Evolutionary conservation across 2,888 invertebrate species (phyloP).

Genomic region (Trissoscelio sp.): DNA sequence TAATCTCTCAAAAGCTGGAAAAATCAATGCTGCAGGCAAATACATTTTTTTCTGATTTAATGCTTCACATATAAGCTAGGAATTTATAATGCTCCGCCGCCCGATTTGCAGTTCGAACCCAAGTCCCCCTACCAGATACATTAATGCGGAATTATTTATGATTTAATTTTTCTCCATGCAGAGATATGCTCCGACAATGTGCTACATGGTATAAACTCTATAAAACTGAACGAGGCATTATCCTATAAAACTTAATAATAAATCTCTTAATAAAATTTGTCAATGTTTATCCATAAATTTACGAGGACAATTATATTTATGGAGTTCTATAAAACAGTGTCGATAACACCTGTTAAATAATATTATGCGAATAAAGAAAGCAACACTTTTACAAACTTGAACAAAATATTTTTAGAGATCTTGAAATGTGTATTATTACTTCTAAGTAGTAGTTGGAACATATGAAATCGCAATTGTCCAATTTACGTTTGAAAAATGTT

Average conservation of each 20-base stretch:
- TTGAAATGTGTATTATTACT: neutral
- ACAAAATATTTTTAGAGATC: neutral
- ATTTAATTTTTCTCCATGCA: constrained; percentile 27
- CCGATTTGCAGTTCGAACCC: constrained; percentile 3
- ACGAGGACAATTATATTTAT: constrained; percentile 3
- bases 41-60: constrained; percentile 27
- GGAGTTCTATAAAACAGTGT: neutral
- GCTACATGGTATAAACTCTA: neutral
- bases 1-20: constrained; percentile 14
- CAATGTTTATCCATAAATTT: constrained; percentile 1
- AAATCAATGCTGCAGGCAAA: constrained; percentile 13
- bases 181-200: constrained; percentile 4
- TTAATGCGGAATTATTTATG: constrained; percentile 41
- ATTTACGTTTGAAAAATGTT: constrained; percentile 19
- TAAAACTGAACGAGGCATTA: constrained; percentile 3
- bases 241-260: constrained; percentile 8
- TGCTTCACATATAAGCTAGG: constrained; percentile 9
- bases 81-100: constrained; percentile 6
- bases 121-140: constrained; percentile 20
- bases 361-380: neutral
- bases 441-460: neutral
- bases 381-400: too few species aligned
- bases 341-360: neutral
- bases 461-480: neutral
- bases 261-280: constrained; percentile 25